These are phyloP conservation scores for Rhopalosiphum nymphaeae DNA, from an alignment of 2,888 invertebrate species.

Conservation along the genomic window DNA sequence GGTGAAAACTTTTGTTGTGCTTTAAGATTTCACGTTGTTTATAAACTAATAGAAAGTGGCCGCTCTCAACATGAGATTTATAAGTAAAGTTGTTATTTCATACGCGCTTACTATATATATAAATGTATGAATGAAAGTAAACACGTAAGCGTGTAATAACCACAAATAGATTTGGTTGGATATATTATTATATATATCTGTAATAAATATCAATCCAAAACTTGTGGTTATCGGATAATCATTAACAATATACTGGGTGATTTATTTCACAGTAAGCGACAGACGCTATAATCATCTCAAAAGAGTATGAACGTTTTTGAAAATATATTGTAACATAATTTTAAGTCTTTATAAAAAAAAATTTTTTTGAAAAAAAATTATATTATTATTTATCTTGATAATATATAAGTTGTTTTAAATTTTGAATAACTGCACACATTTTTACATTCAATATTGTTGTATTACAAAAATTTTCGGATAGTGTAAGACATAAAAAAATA, in stretches of 20 bases:
- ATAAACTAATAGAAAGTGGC: slow-evolving; percentile 53
- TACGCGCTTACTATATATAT: background rate
- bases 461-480: background rate
- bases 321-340: background rate
- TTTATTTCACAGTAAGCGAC: background rate
- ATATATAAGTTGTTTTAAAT: background rate
- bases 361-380: background rate
- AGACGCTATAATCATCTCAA: background rate
- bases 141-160: background rate
- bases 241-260: background rate
- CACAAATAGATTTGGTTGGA: background rate
- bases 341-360: background rate
- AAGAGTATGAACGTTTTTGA: background rate
- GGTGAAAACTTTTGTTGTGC: slow-evolving; percentile 39
- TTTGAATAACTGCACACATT: background rate
- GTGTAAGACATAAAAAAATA: background rate
- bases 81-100: slow-evolving; percentile 54
- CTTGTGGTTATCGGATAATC: background rate
- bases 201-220: slow-evolving; percentile 31
- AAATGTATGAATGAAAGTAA: background rate
- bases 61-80: slow-evolving; percentile 48
- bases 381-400: background rate
- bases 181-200: background rate
- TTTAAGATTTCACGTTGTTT: slow-evolving; percentile 50
- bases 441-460: background rate